Percentiles rank a stretch among this genome's conserved stretches.
Conservation (phyloP, 2,888 invertebrate genomes). For the Idaea biselata region DNA sequence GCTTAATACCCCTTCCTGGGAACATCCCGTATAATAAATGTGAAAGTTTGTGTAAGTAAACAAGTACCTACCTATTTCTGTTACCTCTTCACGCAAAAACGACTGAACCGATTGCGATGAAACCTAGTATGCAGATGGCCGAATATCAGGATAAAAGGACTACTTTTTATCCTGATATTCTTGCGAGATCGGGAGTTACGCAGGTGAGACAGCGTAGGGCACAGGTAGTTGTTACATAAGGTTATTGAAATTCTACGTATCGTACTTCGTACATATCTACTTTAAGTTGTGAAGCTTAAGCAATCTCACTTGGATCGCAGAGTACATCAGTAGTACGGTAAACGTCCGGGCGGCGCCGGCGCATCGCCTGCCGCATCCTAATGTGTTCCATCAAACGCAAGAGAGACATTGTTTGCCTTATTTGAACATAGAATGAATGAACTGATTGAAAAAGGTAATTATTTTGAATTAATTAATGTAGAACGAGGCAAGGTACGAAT, state of each 20-base stretch:
- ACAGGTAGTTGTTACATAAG: background rate
- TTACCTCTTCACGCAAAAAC: no score
- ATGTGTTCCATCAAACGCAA: background rate
- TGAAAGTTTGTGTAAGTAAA: no score
- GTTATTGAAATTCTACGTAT: background rate
- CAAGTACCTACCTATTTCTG: no score
- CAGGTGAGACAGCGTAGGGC: no score
- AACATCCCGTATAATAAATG: no score
- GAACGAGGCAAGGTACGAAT: background rate
- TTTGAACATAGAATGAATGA: background rate
- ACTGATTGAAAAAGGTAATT: background rate
- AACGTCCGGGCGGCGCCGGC: background rate
- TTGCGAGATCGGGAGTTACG: no score
- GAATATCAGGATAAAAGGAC: no score
- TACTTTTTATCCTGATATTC: no score
- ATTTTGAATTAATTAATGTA: background rate
- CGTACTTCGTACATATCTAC: background rate
- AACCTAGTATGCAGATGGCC: no score
- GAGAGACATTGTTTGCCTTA: background rate
- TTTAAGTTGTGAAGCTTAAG: background rate
- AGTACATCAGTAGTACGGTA: background rate
- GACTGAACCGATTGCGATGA: no score
- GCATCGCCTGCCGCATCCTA: background rate
- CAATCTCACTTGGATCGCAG: background rate
- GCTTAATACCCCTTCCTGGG: no score